Evolutionary conservation across 2,113 vertebrate genomes (phyloP).

Genomic region (Bettongia penicillata): DNA sequence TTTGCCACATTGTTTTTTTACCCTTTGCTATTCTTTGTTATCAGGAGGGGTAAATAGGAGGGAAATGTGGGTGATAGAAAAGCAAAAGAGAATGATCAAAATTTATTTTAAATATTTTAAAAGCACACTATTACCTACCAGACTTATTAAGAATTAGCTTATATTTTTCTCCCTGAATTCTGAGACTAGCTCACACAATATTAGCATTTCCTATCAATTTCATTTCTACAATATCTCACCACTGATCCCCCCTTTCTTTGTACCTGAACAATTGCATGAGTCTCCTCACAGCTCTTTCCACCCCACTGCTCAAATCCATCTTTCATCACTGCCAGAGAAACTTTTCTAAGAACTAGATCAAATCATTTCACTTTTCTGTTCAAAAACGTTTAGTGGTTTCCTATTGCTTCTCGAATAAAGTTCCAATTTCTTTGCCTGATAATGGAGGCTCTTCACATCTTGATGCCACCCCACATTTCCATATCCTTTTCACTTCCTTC

Average conservation of each 20-base stretch:
- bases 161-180: background rate
- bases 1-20: background rate
- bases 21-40: background rate
- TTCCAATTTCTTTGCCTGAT: background rate
- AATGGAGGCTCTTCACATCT: background rate
- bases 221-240: background rate
- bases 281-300: background rate
- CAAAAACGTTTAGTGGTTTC: background rate
- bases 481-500: slow-evolving; percentile 6
- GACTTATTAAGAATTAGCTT: background rate
- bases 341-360: slow-evolving; percentile 13
- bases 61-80: background rate
- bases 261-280: background rate
- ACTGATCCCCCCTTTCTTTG: background rate
- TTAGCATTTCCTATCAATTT: background rate
- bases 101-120: background rate
- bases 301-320: slow-evolving; percentile 14
- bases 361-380: slow-evolving; percentile 8
- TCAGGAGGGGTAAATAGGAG: background rate
- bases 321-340: slow-evolving; percentile 12
- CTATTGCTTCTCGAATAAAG: background rate
- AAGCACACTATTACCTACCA: background rate
- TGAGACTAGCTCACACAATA: background rate
- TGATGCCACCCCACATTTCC: background rate
- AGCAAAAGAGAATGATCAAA: background rate